Percentiles rank a stretch among this genome's conserved stretches.
Conservation (phyloP, 2,113 vertebrate genomes). For the Paradoxurus hermaphroditus region DNA sequence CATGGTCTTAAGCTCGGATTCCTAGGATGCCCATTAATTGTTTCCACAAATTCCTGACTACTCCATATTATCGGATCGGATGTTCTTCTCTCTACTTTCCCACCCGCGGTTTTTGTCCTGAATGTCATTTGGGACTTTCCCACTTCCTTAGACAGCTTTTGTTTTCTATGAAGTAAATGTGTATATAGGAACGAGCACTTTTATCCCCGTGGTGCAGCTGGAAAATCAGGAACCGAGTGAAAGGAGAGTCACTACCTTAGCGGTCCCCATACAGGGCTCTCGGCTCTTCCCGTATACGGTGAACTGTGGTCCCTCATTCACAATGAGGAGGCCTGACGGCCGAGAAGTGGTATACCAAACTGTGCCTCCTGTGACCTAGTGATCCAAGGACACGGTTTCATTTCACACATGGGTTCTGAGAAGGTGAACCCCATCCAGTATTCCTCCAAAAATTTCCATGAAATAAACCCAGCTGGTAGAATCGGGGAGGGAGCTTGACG, state of each 20-base stretch:
- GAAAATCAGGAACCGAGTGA: neutral
- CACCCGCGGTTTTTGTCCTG: neutral
- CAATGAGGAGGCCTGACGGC: neutral
- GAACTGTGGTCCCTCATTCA: neutral
- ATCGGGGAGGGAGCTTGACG: neutral
- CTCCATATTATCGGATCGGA: neutral
- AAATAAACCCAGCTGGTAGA: neutral
- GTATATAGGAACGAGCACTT: neutral
- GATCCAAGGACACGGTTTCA: neutral
- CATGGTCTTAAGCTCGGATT: neutral
- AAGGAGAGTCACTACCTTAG: neutral
- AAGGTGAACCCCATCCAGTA: neutral
- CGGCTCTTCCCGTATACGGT: neutral
- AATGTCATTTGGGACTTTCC: neutral
- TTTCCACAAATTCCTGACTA: neutral
- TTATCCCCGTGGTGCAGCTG: neutral
- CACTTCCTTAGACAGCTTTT: neutral
- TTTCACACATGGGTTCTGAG: neutral
- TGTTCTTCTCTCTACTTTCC: neutral
- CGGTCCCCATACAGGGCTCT: neutral
- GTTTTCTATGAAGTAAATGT: neutral
- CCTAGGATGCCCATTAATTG: neutral
- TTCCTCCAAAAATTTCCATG: neutral
- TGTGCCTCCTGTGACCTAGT: neutral
- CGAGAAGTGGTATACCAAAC: neutral